Evolutionary conservation across 1,140 invertebrate species (phyloP), one percentile per base, ranked within the genome.

Genomic region (Caenorhabditis tropicalis): DNA sequence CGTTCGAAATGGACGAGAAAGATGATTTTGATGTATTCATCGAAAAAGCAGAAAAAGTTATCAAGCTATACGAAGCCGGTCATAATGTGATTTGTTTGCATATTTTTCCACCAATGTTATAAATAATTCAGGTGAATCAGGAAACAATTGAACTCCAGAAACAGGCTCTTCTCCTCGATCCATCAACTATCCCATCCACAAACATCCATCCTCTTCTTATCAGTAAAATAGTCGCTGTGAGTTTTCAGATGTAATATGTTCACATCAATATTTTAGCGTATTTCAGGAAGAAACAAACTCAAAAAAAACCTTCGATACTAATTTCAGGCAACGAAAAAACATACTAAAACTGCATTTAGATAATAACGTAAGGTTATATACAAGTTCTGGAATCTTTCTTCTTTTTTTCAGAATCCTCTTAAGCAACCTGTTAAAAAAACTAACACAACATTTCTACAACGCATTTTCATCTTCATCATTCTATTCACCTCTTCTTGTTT

Each of bases 1-100:
- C 19, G 21, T 5, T 56, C 19, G 21, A 65, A 36, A 65, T 65
- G 31, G 58, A 65, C 12, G 31, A 39, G 24, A 74, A 43, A 43
- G 65, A 74, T 24, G 65, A 74, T 15, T 43, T 27, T 24, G 65
- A 74, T 74, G 12, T 74, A 74, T 74, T 74, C 15, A 43, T 74
- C 29, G 36, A 74, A 43, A 15, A 46, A 24, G 65, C 36, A 2
- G 36, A 74, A 43, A 24, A 43, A 10, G 33, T 74, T 2, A n/a
- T 74, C 24, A 19, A 15, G 1, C 36, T 46, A 12, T 10, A 19
- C 3, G 36, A 43, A 74, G n/a, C 27, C 0, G 65, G 65, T 12
- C n/a, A 74, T 7, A n/a, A 74, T 46, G 65, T 74, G n/a, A 74
- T 31, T 39, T 5, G 10, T 1, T 46, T 74, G 19, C 21, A 15